Evolutionary conservation across 2,113 vertebrate genomes (phyloP), one percentile per base, ranked within the genome.

Genomic region (Dicentrarchus labrax): DNA sequence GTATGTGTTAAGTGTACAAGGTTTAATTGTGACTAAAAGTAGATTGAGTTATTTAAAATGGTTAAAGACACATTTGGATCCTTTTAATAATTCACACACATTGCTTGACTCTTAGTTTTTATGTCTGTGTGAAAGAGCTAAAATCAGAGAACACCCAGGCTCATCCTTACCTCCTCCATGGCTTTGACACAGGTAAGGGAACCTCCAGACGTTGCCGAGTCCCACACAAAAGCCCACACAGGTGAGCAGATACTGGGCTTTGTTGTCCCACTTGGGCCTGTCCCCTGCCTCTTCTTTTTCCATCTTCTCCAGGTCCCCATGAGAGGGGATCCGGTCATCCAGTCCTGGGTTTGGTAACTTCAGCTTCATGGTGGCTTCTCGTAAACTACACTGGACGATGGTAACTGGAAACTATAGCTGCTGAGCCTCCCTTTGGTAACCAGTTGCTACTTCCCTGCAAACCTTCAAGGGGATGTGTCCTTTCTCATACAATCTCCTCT

Each of bases 261-360:
- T 99, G 95, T 99, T 99, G 94, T 99, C 98, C 98, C 98, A 99
- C 88, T 98, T 95, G 39, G 98, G 98, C 86, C 98, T 94, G n/a
- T 97, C 95, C 8, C 89, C 93, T 11, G 94, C 95, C 84, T 97
- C 97, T 96, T 30, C 30, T 30, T 30, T 30, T 30, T 30, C 90
- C 60, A 97, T 71, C 84, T 51, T 84, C 62, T 98, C 96, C 86
- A 99, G 95, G 13, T 97, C 89, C 5, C 6, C 72, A 66, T 96
- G 94, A 60, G 97, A 96, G 0, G 95, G 96, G 86, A 99, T 97
- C 78, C 98, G 94, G 51, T 91, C 87, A 2, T 99, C 97, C 95
- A 99, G 88, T 45, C 96, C 96, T 0, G 95, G 96, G 90, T 99
- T 99, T 66, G 97, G 97, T 6, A 99, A 61, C 85, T 90, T 91